Evolutionary conservation across 2,113 vertebrate genomes (phyloP).

Genomic region (Colossoma macropomum): DNA sequence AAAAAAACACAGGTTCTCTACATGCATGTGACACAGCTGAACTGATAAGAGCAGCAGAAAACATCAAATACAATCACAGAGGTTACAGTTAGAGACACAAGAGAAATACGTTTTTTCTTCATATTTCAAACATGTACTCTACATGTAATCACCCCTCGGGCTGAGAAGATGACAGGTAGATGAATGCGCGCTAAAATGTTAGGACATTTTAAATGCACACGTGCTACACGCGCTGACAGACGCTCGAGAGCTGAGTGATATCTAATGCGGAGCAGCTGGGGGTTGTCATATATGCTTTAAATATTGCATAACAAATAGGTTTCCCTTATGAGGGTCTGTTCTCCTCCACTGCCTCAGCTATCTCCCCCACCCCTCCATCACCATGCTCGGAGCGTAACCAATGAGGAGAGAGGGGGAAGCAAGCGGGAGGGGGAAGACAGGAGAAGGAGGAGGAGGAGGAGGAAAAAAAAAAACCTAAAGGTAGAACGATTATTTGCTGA

Average conservation of each 20-base stretch:
- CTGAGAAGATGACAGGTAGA: neutral
- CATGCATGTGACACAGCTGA: no score
- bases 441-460: constrained; percentile 45
- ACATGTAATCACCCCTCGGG: neutral
- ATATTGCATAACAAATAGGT: constrained; percentile 53
- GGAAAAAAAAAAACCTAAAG: constrained; percentile 55
- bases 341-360: constrained; percentile 13
- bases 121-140: neutral
- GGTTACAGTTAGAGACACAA: no score
- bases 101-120: neutral
- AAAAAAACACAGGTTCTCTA: no score
- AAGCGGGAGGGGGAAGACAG: constrained; percentile 15
- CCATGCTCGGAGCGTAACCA: constrained; percentile 45
- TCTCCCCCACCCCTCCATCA: constrained; percentile 23
- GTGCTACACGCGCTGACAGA: neutral
- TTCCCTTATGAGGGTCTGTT: constrained; percentile 30
- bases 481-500: constrained; percentile 78
- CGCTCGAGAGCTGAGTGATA: neutral
- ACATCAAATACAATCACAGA: neutral
- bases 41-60: neutral
- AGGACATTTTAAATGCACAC: neutral
- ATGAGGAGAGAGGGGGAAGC: constrained; percentile 49
- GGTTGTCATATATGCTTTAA: constrained; percentile 32
- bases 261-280: neutral
- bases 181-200: neutral